These are phyloP conservation scores for Puffinus mauretanicus DNA, from an alignment of 2,113 vertebrate species.

Conservation along the genomic window DNA sequence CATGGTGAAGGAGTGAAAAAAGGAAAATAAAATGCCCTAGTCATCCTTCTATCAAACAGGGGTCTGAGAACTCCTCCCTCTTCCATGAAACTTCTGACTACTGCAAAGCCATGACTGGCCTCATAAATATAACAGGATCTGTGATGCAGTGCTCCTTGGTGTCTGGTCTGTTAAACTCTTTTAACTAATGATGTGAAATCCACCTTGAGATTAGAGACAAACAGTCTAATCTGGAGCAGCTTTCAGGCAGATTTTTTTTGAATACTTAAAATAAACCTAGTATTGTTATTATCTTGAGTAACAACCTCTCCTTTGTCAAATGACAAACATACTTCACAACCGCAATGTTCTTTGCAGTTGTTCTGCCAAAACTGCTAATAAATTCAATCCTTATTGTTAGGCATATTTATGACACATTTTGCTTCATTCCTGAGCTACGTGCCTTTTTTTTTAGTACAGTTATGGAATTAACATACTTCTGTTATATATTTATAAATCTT, in stretches of 20 bases:
- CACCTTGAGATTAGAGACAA: background rate
- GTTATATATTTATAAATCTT: conserved; percentile 37
- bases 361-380: conserved; percentile 48
- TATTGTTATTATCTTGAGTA: background rate
- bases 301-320: background rate
- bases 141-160: background rate
- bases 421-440: background rate
- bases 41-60: background rate
- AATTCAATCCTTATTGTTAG: conserved; percentile 43
- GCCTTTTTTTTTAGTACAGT: background rate
- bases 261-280: background rate
- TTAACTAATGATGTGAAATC: background rate
- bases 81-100: background rate
- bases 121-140: background rate
- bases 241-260: background rate
- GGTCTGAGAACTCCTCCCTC: background rate
- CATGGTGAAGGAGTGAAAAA: background rate
- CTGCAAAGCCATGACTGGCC: background rate
- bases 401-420: conserved; percentile 5
- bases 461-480: background rate
- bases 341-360: background rate
- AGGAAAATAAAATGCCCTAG: background rate
- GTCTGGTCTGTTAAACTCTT: background rate
- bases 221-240: background rate
- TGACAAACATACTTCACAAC: background rate